These are phyloP conservation scores for Brienomyrus longianalis DNA, from an alignment of 2,113 vertebrate genomes.

Conservation along the genomic window DNA sequence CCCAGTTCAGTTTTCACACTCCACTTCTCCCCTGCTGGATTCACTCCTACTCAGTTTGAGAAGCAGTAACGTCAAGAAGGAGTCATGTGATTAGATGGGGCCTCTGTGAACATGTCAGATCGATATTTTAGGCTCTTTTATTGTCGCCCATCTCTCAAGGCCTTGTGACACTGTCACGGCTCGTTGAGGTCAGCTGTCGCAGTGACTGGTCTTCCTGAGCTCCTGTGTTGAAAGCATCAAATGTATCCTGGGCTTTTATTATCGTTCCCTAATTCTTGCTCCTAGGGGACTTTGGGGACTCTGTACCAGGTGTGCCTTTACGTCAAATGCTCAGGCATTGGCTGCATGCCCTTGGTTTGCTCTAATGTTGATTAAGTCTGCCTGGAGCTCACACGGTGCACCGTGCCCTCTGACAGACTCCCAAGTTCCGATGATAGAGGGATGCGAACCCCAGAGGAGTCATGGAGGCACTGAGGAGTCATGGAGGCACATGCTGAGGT, in stretches of 20 bases:
- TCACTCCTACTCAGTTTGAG: not conserved
- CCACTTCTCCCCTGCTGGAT: not conserved
- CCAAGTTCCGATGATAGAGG: conserved; percentile 40
- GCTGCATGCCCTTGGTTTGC: not conserved
- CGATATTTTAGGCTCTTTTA: not conserved
- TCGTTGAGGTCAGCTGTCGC: not conserved
- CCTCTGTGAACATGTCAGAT: not conserved
- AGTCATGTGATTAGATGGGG: not conserved
- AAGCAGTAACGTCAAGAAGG: not conserved
- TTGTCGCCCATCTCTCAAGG: not conserved
- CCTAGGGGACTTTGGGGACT: not conserved
- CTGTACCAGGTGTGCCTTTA: not conserved
- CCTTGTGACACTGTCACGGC: not conserved
- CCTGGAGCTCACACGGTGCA: not conserved
- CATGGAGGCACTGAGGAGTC: conserved; percentile 30
- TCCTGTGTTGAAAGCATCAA: not conserved
- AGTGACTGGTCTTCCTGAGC: not conserved
- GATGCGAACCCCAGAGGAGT: conserved; percentile 43
- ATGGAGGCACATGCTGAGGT: conserved; percentile 60
- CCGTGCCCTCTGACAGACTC: not conserved
- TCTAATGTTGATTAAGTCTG: not conserved
- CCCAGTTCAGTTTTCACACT: not conserved
- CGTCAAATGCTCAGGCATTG: not conserved
- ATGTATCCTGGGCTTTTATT: not conserved
- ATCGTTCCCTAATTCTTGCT: not conserved